Percentiles rank a stretch among this genome's conserved stretches.
Conservation (phyloP, 2,797 vertebrate genomes). For the Periophthalmus magnuspinnatus region DNA sequence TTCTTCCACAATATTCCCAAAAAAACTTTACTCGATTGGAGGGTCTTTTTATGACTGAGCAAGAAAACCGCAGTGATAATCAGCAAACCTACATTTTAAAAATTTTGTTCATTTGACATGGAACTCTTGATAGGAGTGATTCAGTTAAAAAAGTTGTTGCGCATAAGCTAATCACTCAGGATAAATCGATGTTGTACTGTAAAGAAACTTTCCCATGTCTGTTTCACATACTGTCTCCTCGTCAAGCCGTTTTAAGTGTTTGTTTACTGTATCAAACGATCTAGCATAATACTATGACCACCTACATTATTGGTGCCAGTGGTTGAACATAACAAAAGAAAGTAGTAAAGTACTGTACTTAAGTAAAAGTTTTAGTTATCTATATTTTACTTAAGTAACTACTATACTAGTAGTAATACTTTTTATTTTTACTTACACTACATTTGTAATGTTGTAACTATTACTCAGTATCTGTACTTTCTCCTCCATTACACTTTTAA, state of each 20-base stretch:
- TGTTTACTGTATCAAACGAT: neutral
- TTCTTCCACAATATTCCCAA: constrained; percentile 20
- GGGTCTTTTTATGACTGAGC: constrained; percentile 9
- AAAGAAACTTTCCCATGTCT: constrained; percentile 22
- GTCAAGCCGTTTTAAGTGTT: neutral
- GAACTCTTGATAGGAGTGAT: neutral
- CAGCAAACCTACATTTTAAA: neutral
- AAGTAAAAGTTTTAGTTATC: no score
- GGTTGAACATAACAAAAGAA: no score
- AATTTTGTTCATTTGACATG: neutral
- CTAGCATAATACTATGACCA: neutral
- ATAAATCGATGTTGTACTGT: constrained; percentile 14
- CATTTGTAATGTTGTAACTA: no score
- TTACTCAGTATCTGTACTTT: no score
- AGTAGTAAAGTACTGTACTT: no score
- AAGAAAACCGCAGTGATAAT: constrained; percentile 2
- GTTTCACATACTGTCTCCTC: constrained; percentile 17
- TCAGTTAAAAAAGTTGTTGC: neutral
- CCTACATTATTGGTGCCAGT: neutral
- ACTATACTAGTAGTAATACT: no score
- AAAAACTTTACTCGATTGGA: neutral
- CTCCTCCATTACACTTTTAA: no score
- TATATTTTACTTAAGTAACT: no score
- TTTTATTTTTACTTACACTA: no score
- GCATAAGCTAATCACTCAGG: constrained; percentile 11